Evolutionary conservation across 2,113 vertebrate genomes (phyloP).

Genomic region (Xenopus borealis): DNA sequence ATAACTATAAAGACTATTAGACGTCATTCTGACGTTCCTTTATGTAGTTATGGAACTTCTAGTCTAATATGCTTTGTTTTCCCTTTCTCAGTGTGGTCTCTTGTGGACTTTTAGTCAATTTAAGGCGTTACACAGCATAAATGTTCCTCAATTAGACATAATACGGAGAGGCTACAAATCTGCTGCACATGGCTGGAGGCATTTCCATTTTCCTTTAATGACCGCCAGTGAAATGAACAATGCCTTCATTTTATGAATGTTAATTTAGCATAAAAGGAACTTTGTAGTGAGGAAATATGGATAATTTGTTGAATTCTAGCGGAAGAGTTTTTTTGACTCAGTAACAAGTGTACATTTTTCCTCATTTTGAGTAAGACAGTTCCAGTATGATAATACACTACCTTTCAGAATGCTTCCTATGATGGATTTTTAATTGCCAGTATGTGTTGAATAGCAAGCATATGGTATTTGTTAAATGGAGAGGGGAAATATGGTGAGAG

Average conservation of each 20-base stretch:
- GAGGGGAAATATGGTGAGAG: constrained; percentile 45
- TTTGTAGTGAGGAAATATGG: constrained; percentile 27
- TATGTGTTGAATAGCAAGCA: constrained; percentile 50
- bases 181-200: constrained; percentile 16
- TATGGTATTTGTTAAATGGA: constrained; percentile 48
- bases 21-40: too few relatives aligned
- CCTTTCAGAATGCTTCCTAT: constrained; percentile 22
- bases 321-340: neutral
- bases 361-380: constrained; percentile 28
- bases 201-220: constrained; percentile 21
- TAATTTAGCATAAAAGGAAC: constrained; percentile 35
- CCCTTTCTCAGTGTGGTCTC: too few relatives aligned
- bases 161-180: constrained; percentile 1
- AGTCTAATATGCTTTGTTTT: too few relatives aligned
- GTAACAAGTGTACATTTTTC: constrained; percentile 20
- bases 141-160: constrained; percentile 7
- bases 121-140: neutral
- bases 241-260: constrained; percentile 16
- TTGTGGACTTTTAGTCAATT: too few relatives aligned
- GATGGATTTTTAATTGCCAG: constrained; percentile 41
- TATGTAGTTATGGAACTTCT: too few relatives aligned
- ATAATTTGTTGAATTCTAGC: constrained; percentile 4
- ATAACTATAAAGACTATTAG: too few relatives aligned
- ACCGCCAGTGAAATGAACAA: constrained; percentile 24
- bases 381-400: constrained; percentile 15